Evolutionary conservation across 2,113 vertebrate species (phyloP).

Genomic region (Steatornis caripensis): DNA sequence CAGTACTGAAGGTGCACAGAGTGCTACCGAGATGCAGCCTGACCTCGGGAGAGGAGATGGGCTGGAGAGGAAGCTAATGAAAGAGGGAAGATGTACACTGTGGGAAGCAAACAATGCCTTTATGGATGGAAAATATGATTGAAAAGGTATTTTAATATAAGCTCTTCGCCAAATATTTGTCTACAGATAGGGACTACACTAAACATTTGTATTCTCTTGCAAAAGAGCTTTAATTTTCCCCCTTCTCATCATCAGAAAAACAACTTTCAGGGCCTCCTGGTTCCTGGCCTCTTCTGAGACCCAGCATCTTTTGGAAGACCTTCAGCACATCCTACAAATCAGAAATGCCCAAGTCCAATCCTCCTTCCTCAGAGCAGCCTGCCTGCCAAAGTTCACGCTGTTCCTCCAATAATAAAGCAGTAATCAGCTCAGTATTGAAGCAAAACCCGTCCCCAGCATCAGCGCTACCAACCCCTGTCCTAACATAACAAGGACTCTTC

Average conservation of each 20-base stretch:
- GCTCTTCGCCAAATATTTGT: neutral
- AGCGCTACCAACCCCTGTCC: conserved; percentile 1
- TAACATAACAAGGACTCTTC: conserved; percentile 53
- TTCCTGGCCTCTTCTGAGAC: neutral
- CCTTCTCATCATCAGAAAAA: neutral
- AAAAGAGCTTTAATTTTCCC: neutral
- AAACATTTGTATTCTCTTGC: neutral
- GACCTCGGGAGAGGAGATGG: neutral
- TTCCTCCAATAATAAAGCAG: neutral
- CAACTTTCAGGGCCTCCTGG: neutral
- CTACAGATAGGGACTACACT: neutral
- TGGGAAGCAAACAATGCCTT: neutral
- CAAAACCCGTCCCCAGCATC: neutral
- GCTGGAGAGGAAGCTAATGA: neutral
- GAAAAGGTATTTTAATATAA: neutral
- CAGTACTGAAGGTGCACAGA: neutral
- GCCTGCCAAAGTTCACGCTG: neutral
- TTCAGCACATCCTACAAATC: neutral
- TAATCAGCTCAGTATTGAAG: neutral
- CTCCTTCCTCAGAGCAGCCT: neutral
- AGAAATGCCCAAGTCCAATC: neutral
- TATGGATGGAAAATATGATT: neutral
- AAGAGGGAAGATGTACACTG: neutral
- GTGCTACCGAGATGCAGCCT: neutral
- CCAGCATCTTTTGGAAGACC: neutral